Percentiles rank a stretch among this genome's conserved stretches.
Evolutionary conservation across 2,113 vertebrate genomes (phyloP).

Genomic region (Xerus inauris): DNA sequence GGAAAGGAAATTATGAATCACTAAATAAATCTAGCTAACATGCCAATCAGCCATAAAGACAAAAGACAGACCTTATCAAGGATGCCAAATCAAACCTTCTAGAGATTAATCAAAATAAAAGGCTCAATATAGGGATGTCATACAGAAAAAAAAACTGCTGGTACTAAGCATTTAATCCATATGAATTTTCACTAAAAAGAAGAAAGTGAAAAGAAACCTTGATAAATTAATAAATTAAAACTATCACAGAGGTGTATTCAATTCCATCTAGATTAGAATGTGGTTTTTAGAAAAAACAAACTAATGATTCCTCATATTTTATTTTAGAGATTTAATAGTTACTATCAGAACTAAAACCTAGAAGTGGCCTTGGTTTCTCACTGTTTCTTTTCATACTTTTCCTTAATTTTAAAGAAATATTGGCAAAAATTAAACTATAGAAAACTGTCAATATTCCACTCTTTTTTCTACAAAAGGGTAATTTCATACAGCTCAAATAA

Average conservation of each 20-base stretch:
- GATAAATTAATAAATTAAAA: background rate
- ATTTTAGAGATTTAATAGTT: background rate
- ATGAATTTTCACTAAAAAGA: background rate
- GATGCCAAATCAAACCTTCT: background rate
- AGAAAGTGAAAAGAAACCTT: background rate
- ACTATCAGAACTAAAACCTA: background rate
- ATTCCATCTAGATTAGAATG: background rate
- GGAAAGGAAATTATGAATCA: background rate
- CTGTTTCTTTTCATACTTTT: background rate
- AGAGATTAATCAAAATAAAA: slow-evolving; percentile 2
- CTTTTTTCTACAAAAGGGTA: background rate
- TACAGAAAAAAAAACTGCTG: background rate
- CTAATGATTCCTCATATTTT: background rate
- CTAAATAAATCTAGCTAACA: background rate
- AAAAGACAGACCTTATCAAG: background rate
- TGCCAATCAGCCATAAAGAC: background rate
- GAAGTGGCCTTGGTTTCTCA: background rate
- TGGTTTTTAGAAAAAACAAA: background rate
- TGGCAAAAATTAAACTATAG: background rate
- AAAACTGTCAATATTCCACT: background rate
- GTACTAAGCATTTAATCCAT: background rate
- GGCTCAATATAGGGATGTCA: background rate
- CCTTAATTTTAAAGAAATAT: background rate
- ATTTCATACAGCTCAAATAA: background rate
- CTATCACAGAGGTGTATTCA: background rate